phyloP scores from a whole-genome alignment of 2,113 vertebrate genomes.

The Deroptyus accipitrinus region DNA sequence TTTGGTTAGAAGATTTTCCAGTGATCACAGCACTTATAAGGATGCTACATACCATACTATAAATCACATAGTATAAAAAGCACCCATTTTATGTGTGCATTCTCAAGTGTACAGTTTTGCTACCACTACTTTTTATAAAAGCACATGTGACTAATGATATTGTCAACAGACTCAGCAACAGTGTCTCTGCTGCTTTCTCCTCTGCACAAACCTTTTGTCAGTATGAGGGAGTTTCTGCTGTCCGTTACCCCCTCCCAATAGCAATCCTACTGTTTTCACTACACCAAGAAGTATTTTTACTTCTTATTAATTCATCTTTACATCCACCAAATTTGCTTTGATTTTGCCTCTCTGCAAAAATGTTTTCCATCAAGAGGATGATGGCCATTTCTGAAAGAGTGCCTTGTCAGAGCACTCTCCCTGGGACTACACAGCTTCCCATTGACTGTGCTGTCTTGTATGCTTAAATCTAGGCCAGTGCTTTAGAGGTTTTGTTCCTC shows the following conservation, averaged over 20 bases:
- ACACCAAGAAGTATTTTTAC: not conserved
- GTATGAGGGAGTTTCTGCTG: not conserved
- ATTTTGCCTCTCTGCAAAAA: not conserved
- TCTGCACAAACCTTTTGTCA: not conserved
- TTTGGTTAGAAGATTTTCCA: not conserved
- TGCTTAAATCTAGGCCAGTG: not conserved
- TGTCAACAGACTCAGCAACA: not conserved
- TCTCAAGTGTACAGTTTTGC: not conserved
- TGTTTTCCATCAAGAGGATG: not conserved
- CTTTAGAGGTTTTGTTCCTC: not conserved
- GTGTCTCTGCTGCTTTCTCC: not conserved
- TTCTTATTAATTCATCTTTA: not conserved
- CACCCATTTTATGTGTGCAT: not conserved
- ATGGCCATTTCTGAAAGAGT: not conserved
- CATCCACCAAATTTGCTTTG: not conserved
- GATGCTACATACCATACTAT: not conserved
- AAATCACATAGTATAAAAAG: not conserved
- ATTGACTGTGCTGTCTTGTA: accelerated
- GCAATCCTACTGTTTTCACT: not conserved
- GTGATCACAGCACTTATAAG: not conserved
- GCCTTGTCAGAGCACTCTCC: not conserved
- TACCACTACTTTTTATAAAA: not conserved
- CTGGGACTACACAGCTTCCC: not conserved
- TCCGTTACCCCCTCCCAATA: not conserved
- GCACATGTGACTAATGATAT: not conserved